Base-by-base conservation (phyloP, 2,113 vertebrate genomes). In the Oncorhynchus gorbuscha region DNA sequence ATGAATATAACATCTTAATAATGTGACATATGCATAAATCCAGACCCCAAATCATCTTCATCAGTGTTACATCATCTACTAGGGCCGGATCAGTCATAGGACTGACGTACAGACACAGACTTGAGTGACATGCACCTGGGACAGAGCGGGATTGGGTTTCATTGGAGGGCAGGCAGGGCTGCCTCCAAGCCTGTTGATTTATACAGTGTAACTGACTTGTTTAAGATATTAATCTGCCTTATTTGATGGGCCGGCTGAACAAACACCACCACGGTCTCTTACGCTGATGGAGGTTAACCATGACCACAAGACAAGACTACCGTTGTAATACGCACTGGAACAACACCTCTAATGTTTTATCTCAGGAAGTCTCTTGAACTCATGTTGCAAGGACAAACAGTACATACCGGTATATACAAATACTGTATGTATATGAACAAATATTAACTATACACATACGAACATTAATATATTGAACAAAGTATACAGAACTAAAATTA, bases 281-380 rank as follows among this genome's bases (percentile, higher is more conserved):
- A 61, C 61, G 76, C 76, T 75, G 67, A 75, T 76, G 26, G 45
- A 76, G 70, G 61, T 48, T 51, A 72, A 84, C 71, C 45, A 35
- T 48, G 65, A 84, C 72, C 49, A 32, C 61, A 65, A 81, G 59
- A 78, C 73, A 55, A 2, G 5, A 48, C 65, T 58, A 78, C 72
- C 75, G 71, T 48, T 68, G 6, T 39, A 32, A 30, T 11, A 45
- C 39, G 2, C 39, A 11, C 35, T 0, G 20, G 51, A 62, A 28
- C 28, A 28, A 28, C 28, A 78, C 55, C 84, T 79, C 84, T 84
- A 76, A 82, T 79, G 85, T 80, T 67, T 67, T 11, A 13, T 22
- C n/a, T 62, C n/a, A 22, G 59, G 5, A n/a, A 62, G 7, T 62
- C 20, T 24, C 59, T 62, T 22, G 8, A 11, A 62, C 59, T 62